These are phyloP conservation scores for Heterotis niloticus DNA, from an alignment of 2,113 vertebrate species.

Conservation along the genomic window DNA sequence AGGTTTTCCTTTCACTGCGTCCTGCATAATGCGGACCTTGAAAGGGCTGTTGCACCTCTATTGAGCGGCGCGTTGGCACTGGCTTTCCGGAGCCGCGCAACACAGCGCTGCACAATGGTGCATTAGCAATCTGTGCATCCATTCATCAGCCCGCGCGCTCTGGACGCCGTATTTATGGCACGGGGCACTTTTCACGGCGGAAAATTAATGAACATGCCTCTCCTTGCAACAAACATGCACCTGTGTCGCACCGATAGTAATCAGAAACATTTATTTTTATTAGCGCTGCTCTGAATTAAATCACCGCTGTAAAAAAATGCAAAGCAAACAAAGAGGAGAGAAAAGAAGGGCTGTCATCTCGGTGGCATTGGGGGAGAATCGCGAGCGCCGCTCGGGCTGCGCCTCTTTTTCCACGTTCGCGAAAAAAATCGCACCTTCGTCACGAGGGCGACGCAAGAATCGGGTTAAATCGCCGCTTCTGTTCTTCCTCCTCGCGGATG, in stretches of 20 bases:
- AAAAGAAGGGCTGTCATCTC: slow-evolving; percentile 39
- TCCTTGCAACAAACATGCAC: slow-evolving; percentile 99
- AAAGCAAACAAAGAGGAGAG: slow-evolving; percentile 11
- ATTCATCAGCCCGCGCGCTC: slow-evolving; percentile 96
- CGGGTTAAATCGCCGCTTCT: slow-evolving; percentile 38
- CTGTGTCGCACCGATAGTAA: slow-evolving; percentile 98
- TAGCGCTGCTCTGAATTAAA: slow-evolving; percentile 89
- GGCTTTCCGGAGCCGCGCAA: slow-evolving; percentile 69
- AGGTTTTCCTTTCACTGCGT: slow-evolving; percentile 34
- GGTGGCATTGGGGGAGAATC: slow-evolving; percentile 36
- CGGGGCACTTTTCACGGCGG: slow-evolving; percentile 97
- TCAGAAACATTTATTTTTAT: slow-evolving; percentile 99
- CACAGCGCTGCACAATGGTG: slow-evolving; percentile 87
- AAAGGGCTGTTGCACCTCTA: slow-evolving; percentile 78
- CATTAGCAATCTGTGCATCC: slow-evolving; percentile 97
- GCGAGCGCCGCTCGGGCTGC: slow-evolving; percentile 29
- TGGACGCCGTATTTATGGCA: slow-evolving; percentile 98
- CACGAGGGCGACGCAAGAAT: slow-evolving; percentile 42
- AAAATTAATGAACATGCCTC: slow-evolving; percentile 99
- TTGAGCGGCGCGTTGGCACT: slow-evolving; percentile 76
- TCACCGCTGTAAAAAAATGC: slow-evolving; percentile 64
- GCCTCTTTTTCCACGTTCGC: slow-evolving; percentile 19
- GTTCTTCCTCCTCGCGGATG: slow-evolving; percentile 36
- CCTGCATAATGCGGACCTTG: slow-evolving; percentile 61
- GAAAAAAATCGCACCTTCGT: slow-evolving; percentile 27